Conservation (phyloP, 2,888 invertebrate species). For the Rotaria magnacalcarata region DNA sequence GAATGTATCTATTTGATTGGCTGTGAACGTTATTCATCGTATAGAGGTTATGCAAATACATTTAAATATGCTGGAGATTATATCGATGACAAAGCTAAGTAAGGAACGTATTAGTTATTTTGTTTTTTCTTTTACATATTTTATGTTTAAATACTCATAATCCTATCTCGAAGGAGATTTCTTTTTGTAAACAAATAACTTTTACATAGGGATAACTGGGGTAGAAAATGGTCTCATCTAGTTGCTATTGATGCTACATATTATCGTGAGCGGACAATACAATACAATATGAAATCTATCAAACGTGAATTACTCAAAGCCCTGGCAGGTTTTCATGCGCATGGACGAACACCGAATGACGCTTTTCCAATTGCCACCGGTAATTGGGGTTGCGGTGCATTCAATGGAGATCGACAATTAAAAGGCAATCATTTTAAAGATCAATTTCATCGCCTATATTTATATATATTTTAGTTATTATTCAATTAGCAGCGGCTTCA, state of each 20-base stretch:
- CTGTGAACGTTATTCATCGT: constrained; percentile 66
- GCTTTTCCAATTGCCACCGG: constrained; percentile 72
- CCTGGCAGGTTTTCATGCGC: constrained; percentile 44
- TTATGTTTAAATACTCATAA: no score
- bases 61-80: constrained; percentile 32
- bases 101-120: background rate
- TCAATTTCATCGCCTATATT: background rate
- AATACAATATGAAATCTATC: constrained; percentile 49
- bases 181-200: no score
- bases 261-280: constrained; percentile 63
- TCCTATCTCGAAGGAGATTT: no score
- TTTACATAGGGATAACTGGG: constrained; percentile 57
- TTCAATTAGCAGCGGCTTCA: constrained; percentile 73
- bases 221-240: constrained; percentile 63
- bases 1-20: constrained; percentile 72
- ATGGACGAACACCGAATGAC: background rate
- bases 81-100: constrained; percentile 38
- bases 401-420: constrained; percentile 66
- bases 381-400: constrained; percentile 91
- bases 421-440: constrained; percentile 51
- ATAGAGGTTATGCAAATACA: constrained; percentile 39
- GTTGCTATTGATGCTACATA: constrained; percentile 85
- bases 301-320: constrained; percentile 82
- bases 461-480: constrained; percentile 61
- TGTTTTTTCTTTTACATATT: background rate